phyloP scores from a whole-genome alignment of 2,888 invertebrate species.

The Rugalucina vietnamica region DNA sequence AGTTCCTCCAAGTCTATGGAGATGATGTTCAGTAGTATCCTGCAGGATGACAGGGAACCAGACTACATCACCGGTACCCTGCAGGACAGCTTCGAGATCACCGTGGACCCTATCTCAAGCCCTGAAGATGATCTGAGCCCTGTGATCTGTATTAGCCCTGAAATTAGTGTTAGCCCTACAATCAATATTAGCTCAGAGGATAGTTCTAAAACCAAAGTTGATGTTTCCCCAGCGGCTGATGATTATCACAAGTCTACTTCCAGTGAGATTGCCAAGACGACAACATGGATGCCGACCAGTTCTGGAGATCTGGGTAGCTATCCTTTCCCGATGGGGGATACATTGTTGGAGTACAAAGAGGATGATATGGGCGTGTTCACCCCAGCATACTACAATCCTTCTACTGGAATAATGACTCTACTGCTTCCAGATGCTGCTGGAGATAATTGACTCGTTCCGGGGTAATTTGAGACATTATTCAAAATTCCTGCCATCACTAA shows the following conservation, averaged over 20 bases:
- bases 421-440: conserved; percentile 30
- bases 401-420: conserved; percentile 55
- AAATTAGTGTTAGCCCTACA: not conserved
- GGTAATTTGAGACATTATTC: too few species aligned
- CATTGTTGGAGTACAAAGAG: conserved; percentile 18
- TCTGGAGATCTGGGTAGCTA: conserved; percentile 32
- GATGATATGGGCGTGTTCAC: conserved; percentile 51
- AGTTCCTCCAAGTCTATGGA: not conserved
- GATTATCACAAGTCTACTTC: too few species aligned
- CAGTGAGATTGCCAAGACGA: too few species aligned
- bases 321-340: conserved; percentile 13
- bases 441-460: conserved; percentile 5
- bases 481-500: too few species aligned
- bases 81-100: not conserved
- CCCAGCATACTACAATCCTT: conserved; percentile 58
- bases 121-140: not conserved
- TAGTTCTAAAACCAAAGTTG: too few species aligned
- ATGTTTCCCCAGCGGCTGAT: too few species aligned
- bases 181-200: too few species aligned
- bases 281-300: not conserved
- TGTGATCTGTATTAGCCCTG: not conserved
- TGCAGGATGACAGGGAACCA: not conserved
- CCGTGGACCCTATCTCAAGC: not conserved
- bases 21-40: not conserved
- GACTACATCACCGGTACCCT: not conserved